Base-by-base conservation (phyloP, 2,888 invertebrate genomes). In the Perithous albicinctus region DNA sequence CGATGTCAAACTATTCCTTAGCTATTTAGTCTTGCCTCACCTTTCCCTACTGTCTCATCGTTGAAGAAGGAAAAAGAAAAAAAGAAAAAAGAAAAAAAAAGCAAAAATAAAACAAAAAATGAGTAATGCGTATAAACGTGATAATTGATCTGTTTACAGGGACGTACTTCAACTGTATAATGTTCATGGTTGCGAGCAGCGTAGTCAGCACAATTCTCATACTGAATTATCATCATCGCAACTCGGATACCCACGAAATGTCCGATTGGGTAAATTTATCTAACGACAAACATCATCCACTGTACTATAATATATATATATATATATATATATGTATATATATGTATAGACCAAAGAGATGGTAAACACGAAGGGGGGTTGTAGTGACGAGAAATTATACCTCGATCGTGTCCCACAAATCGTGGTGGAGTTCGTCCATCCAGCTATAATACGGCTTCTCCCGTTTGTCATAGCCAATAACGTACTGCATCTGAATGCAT, bases 171-270 rank as follows among this genome's bases (percentile, higher is more conserved):
- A 99, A 99, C 95, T 98, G 98, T 95, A 99, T 99, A 94, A 99
- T 99, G 99, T 98, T 99, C 94, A 99, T 99, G 98, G 98, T 99
- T 94, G 98, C 99, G 90, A 97, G 98, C 91, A 99, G 99, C 88
- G 98, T 99, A 93, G 98, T 99, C 92, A 98, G 98, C 93, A 99
- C 99, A 86, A 99, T 99, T 93, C 96, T 99, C 91, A 98, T 99
- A 93, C 96, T 99, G 92, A 99, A 99, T 94, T 99, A 98, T 94
- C 99, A 99, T 94, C 98, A 99, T 94, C 96, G 99, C 92, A 98
- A 98, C 93, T 96, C 98, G 89, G 98, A 99, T 94, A 98, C 98
- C 88, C 98, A 99, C 94, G 97, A 97, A 94, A 98, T 99, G 98
- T 98, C 98, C 92, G 96, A 96, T 93, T 98, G 98, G 98, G 99